Conservation (phyloP, 1,140 invertebrate species). For the Thrips palmi region DNA sequence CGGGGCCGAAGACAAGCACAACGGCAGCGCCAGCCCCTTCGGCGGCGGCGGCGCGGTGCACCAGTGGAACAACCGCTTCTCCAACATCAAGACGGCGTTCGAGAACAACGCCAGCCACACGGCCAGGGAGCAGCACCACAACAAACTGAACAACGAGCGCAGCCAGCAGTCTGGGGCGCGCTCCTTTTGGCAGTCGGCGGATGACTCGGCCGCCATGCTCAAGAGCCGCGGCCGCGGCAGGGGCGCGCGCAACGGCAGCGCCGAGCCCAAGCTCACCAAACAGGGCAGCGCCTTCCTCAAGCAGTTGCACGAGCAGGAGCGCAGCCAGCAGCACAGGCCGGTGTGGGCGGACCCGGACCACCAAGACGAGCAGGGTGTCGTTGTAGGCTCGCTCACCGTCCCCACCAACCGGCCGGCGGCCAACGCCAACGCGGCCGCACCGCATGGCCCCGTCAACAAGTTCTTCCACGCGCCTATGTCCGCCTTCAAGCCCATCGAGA, state of each 20-base stretch:
- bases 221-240: conserved; percentile 13
- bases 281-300: conserved; percentile 22
- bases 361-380: conserved; percentile 18
- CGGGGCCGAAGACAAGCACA: conserved; percentile 16
- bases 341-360: no score
- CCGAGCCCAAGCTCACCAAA: no score
- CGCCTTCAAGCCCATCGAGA: conserved; percentile 38
- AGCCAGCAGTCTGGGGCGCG: conserved; percentile 26
- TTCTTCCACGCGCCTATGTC: conserved; percentile 53
- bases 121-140: conserved; percentile 13
- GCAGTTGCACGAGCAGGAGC: conserved; percentile 23
- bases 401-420: conserved; percentile 19
- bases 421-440: background rate
- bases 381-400: conserved; percentile 26
- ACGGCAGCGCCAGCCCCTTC: conserved; percentile 17
- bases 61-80: conserved; percentile 61
- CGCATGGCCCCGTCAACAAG: conserved; percentile 29
- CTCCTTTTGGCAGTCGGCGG: conserved; percentile 34
- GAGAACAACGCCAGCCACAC: no score
- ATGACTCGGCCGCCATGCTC: conserved; percentile 21
- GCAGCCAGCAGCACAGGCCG: no score
- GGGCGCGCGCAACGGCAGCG: no score
- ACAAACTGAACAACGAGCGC: conserved; percentile 5
- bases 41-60: conserved; percentile 16
- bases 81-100: conserved; percentile 69